Conservation (phyloP, 2,797 vertebrate species). For the Halcyon smyrnensis region DNA sequence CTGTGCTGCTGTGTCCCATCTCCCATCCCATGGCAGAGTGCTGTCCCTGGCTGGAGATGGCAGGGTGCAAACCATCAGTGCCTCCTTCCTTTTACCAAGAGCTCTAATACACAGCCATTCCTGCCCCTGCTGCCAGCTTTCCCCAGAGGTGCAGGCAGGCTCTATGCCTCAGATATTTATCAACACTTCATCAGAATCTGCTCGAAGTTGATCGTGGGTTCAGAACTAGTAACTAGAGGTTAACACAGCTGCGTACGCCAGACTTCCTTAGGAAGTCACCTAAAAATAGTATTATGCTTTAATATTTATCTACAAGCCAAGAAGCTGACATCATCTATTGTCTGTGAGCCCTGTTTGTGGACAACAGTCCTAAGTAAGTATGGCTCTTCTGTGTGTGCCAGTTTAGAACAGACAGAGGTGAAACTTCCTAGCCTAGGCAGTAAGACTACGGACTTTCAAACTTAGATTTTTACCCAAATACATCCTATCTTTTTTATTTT, state of each 20-base stretch:
- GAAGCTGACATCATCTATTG: conserved; percentile 43
- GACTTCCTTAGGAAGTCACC: conserved; percentile 50
- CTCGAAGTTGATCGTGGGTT: not conserved
- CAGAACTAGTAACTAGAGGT: not conserved
- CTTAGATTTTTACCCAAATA: not conserved
- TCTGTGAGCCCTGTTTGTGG: not conserved
- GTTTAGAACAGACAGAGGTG: not conserved
- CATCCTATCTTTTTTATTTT: not conserved
- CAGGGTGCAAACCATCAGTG: not conserved
- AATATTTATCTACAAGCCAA: conserved; percentile 21
- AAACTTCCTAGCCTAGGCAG: not conserved
- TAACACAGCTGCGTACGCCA: not conserved
- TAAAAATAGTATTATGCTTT: conserved; percentile 30
- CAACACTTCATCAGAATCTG: not conserved
- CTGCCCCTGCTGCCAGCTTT: not conserved
- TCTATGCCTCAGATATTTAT: not conserved
- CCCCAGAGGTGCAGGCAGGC: not conserved
- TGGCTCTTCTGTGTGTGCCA: not conserved
- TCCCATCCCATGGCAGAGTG: not conserved
- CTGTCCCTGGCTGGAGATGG: not conserved
- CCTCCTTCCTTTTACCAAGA: not conserved
- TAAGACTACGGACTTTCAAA: not conserved
- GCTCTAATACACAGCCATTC: not conserved
- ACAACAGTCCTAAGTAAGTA: not conserved
- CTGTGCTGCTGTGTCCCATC: not conserved